Conservation (phyloP, 2,797 vertebrate genomes). For the Pogoniulus pusillus region DNA sequence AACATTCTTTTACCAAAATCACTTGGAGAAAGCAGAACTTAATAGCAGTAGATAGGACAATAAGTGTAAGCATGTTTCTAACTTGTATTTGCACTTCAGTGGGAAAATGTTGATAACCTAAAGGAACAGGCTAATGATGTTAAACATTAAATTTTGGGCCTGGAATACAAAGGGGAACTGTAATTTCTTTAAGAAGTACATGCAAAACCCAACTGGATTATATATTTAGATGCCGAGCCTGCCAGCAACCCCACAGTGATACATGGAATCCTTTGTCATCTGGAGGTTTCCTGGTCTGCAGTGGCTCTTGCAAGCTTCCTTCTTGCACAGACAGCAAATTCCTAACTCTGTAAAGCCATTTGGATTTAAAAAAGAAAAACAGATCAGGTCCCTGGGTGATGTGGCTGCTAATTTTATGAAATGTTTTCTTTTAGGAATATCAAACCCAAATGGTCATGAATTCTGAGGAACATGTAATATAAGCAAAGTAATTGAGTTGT, state of each 20-base stretch:
- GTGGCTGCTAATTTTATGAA: not conserved
- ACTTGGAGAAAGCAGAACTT: not conserved
- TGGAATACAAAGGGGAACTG: not conserved
- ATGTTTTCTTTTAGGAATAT: not conserved
- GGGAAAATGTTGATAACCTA: not conserved
- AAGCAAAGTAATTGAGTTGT: not conserved
- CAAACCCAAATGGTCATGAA: not conserved
- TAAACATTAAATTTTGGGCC: not conserved
- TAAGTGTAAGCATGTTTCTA: not conserved
- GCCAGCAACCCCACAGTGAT: fast-evolving
- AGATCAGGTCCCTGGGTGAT: fast-evolving
- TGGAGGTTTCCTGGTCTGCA: not conserved
- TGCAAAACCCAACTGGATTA: not conserved
- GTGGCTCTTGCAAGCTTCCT: not conserved
- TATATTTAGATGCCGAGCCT: not conserved
- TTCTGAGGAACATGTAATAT: not conserved
- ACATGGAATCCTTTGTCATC: fast-evolving
- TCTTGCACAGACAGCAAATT: not conserved
- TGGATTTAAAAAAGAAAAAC: not conserved
- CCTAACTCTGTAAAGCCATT: not conserved
- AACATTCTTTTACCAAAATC: not conserved
- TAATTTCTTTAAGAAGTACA: not conserved
- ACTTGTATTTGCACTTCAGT: not conserved
- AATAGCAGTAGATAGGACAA: not conserved
- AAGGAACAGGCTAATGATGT: not conserved